Evolutionary conservation across 92 coral and sea anemone species (phyloP).

Genomic region (Actinernus sp.): DNA sequence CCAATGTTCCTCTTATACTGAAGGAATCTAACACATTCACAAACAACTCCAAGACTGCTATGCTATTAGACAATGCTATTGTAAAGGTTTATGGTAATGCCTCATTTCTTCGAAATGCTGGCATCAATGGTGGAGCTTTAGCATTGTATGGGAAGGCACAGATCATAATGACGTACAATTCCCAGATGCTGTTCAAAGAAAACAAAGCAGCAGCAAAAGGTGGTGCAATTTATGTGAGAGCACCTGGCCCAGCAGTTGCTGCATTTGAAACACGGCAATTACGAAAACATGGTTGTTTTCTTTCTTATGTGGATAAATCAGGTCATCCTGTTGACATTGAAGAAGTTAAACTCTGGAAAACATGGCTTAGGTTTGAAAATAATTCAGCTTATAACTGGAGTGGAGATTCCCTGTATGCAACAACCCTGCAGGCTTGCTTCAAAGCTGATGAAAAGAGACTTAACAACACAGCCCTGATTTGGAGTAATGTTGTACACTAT

Average conservation of each 20-base stretch:
- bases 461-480: constrained; percentile 18
- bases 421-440: constrained; percentile 54
- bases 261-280: constrained; percentile 52
- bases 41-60: constrained; percentile 54
- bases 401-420: constrained; percentile 57
- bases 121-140: constrained; percentile 59
- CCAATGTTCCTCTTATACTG: constrained; percentile 41
- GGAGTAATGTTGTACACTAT: constrained; percentile 15
- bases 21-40: constrained; percentile 18
- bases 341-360: constrained; percentile 25
- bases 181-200: constrained; percentile 24
- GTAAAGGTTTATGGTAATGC: constrained; percentile 27
- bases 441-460: constrained; percentile 6
- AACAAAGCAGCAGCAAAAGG: constrained; percentile 49
- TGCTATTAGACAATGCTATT: constrained; percentile 51
- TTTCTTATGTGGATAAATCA: constrained; percentile 15
- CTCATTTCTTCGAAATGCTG: constrained; percentile 33
- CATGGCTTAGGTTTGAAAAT: constrained; percentile 25
- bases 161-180: constrained; percentile 28
- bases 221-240: constrained; percentile 60
- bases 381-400: constrained; percentile 22
- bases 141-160: constrained; percentile 51
- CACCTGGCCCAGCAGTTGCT: constrained; percentile 49
- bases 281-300: constrained; percentile 33
- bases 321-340: background rate